Percentiles rank a stretch among this genome's conserved stretches.
Conservation (phyloP, 2,888 invertebrate species). For the Ophion ventricosus region DNA sequence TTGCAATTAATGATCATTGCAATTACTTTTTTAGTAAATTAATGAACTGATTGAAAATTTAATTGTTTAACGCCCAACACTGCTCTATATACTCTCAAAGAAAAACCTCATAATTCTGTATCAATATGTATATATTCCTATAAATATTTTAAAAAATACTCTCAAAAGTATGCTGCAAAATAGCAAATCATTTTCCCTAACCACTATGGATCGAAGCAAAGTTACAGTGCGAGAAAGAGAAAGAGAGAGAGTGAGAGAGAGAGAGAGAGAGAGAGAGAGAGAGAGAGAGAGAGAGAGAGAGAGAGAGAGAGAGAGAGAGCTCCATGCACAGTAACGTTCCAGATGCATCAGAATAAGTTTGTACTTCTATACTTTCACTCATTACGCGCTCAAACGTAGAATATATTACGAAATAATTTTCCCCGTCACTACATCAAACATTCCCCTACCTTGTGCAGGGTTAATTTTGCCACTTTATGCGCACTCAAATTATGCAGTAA, state of each 20-base stretch:
- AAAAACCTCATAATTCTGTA: too few relatives aligned
- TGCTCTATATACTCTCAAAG: too few relatives aligned
- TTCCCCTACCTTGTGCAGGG: conserved; percentile 26
- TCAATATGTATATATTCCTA: too few relatives aligned
- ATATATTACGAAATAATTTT: conserved; percentile 56
- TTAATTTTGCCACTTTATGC: conserved; percentile 12
- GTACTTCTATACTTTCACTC: conserved; percentile 56
- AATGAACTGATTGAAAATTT: too few relatives aligned
- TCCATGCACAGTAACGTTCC: not conserved
- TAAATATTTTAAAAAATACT: not conserved
- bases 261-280: too few relatives aligned
- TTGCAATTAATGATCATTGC: too few relatives aligned
- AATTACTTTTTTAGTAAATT: too few relatives aligned
- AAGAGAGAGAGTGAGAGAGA: too few relatives aligned
- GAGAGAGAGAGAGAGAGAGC: not conserved
- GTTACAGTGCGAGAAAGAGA: not conserved
- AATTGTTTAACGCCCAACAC: too few relatives aligned
- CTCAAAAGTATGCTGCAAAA: not conserved
- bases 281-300: not conserved
- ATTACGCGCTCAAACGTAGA: conserved; percentile 25
- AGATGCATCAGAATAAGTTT: conserved; percentile 4
- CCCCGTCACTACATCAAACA: conserved; percentile 29
- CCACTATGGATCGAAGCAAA: not conserved
- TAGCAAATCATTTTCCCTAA: too few relatives aligned
- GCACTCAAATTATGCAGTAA: not conserved